Conservation (phyloP, 2,888 invertebrate genomes). For the Margaritifera margaritifera region DNA sequence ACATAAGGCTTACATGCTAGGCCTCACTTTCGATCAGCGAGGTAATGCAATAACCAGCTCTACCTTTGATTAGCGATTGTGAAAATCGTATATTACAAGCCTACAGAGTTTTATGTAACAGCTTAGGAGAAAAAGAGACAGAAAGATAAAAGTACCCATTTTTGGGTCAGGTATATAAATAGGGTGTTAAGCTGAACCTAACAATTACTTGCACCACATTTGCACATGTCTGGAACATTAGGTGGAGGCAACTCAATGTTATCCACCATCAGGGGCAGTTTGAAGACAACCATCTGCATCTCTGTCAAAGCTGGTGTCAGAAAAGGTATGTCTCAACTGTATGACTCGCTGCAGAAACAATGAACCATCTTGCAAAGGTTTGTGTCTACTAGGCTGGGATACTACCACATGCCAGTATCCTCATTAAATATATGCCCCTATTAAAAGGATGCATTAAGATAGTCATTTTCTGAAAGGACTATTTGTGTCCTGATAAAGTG, state of each 20-base stretch:
- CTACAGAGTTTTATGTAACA: no score
- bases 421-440: conserved; percentile 5
- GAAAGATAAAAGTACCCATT: no score
- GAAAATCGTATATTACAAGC: no score
- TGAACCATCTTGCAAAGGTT: neutral
- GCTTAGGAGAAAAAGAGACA: no score
- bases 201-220: conserved; percentile 1
- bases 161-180: no score
- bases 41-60: no score
- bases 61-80: no score
- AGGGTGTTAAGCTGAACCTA: no score
- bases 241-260: neutral
- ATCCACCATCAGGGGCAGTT: neutral
- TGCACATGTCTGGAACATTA: neutral
- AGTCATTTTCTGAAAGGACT: neutral
- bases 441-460: neutral
- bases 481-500: neutral
- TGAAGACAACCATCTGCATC: neutral
- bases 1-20: no score
- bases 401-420: neutral
- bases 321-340: neutral
- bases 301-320: neutral
- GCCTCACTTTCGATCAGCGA: no score
- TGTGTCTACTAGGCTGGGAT: neutral
- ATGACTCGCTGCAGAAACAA: neutral